These are phyloP conservation scores for Hyperoplus lanceolatus DNA, from an alignment of 2,797 vertebrate genomes.

Conservation along the genomic window DNA sequence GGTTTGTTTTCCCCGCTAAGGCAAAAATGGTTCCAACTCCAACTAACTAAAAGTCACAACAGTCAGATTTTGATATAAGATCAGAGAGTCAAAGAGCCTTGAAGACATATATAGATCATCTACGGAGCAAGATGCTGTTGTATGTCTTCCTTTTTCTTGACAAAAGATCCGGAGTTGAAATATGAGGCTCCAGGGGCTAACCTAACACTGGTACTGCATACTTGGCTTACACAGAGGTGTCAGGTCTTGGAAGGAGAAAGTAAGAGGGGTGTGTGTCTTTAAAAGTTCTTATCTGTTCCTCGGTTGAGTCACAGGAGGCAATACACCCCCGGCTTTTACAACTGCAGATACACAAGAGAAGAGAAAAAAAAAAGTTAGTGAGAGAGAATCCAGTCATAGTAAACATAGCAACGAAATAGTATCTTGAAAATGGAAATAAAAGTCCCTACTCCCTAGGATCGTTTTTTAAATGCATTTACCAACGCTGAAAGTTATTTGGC, in stretches of 20 bases:
- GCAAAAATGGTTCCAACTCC: constrained; percentile 45
- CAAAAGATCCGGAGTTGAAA: constrained; percentile 37
- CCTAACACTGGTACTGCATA: constrained; percentile 27
- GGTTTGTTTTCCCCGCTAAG: constrained; percentile 71
- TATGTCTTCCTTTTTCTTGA: constrained; percentile 48
- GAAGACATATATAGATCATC: background rate
- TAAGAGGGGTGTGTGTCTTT: background rate
- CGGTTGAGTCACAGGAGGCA: constrained; percentile 79
- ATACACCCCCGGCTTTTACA: constrained; percentile 65
- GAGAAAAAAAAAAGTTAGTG: constrained; percentile 5
- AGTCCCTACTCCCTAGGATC: too few relatives aligned
- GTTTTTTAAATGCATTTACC: background rate
- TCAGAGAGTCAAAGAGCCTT: background rate
- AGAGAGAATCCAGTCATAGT: background rate
- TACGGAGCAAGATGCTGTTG: background rate
- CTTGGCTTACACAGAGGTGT: constrained; percentile 38
- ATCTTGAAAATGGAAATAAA: background rate
- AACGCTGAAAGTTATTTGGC: background rate
- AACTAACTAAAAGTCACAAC: constrained; percentile 57
- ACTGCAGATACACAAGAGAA: constrained; percentile 17
- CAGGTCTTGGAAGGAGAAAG: constrained; percentile 17
- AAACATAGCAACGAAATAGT: background rate
- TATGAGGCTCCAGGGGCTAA: constrained; percentile 2
- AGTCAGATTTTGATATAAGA: constrained; percentile 13
- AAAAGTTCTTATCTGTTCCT: constrained; percentile 56